These are phyloP conservation scores for Pseudomyrmex cubaensis DNA, from an alignment of 1,140 invertebrate species.

Conservation along the genomic window DNA sequence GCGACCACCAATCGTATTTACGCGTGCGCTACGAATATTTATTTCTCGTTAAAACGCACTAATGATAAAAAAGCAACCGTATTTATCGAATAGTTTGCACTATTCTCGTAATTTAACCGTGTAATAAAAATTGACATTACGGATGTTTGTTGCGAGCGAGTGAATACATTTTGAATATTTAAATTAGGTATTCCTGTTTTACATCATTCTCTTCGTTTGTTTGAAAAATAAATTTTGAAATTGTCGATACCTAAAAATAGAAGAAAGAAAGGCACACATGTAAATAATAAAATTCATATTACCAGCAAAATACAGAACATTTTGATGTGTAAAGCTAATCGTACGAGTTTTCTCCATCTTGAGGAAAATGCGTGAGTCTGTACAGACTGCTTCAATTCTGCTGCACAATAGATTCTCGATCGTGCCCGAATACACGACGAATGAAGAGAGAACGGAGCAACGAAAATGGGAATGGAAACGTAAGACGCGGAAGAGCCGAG, in stretches of 20 bases:
- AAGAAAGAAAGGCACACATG: background rate
- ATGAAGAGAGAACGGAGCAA: conserved; percentile 8
- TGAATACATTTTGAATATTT: too few species aligned
- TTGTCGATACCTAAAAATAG: background rate
- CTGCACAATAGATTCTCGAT: conserved; percentile 59
- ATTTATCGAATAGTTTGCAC: background rate
- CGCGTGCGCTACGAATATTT: background rate
- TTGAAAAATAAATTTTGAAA: background rate
- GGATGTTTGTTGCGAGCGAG: too few species aligned
- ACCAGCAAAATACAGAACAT: background rate
- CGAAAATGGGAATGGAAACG: conserved; percentile 27
- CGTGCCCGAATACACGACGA: conserved; percentile 26
- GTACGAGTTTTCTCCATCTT: conserved; percentile 24
- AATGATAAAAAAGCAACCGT: conserved; percentile 20
- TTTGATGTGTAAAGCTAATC: conserved; percentile 20
- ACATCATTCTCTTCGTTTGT: background rate
- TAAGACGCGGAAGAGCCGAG: conserved; percentile 23
- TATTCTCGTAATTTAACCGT: background rate
- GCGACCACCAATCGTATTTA: background rate
- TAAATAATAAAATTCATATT: conserved; percentile 20
- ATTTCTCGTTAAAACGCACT: conserved; percentile 6
- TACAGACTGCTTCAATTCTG: conserved; percentile 42
- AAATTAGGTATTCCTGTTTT: background rate
- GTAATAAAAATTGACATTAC: too few species aligned
- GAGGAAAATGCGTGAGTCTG: conserved; percentile 13